A percentile compares a stretch with the other conserved stretches of the same genome.
Evolutionary conservation across 2,888 invertebrate genomes (phyloP).

Genomic region (Tryphoninae sp.): DNA sequence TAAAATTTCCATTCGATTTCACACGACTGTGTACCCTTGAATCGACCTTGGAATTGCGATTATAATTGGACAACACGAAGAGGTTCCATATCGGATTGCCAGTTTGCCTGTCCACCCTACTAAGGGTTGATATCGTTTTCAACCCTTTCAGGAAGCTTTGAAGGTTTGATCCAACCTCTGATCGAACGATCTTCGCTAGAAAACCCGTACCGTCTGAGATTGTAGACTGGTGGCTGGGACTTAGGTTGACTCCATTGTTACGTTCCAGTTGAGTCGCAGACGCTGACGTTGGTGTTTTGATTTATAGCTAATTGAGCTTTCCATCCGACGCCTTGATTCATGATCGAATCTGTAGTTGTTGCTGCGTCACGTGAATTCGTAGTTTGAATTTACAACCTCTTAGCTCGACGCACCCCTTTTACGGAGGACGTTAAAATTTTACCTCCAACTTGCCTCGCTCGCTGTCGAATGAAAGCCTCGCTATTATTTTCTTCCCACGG

Average conservation of each 20-base stretch:
- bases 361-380: constrained; percentile 13
- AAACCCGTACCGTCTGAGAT: constrained; percentile 40
- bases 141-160: not conserved
- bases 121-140: not conserved
- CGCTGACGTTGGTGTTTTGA: constrained; percentile 1
- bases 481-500: not conserved
- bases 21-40: constrained; percentile 3
- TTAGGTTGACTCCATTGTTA: constrained; percentile 8
- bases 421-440: not conserved
- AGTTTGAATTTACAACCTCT: constrained; percentile 5
- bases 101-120: not conserved
- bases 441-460: not conserved
- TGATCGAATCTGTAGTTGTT: not conserved
- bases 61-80: constrained; percentile 42
- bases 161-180: not conserved
- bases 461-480: constrained; percentile 9
- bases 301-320: constrained; percentile 23
- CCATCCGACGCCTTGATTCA: constrained; percentile 8
- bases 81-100: not conserved
- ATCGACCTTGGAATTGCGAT: constrained; percentile 40
- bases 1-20: not conserved
- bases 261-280: not conserved
- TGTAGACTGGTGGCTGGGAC: constrained; percentile 50
- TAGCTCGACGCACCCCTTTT: not conserved
- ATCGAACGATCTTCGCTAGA: not conserved